Base-by-base conservation (phyloP, 2,888 invertebrate genomes). In the Rhabditophanes sp. region DNA sequence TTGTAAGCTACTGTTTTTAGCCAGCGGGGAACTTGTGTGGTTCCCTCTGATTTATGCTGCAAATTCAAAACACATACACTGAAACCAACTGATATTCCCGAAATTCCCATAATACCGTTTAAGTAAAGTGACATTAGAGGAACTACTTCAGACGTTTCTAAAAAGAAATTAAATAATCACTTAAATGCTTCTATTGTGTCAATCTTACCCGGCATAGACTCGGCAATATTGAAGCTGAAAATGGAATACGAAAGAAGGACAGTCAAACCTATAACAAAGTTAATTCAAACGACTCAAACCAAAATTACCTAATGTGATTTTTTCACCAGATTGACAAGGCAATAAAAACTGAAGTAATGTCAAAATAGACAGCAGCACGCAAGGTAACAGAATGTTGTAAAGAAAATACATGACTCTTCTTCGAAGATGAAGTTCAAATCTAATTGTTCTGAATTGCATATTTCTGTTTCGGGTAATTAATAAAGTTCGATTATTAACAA, bases 191-290 rank as follows among this genome's bases (percentile, higher is more conserved):
- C n/a, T n/a, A n/a, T n/a, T n/a, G n/a, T n/a, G n/a, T n/a, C n/a
- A n/a, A n/a, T n/a, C n/a, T n/a, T n/a, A n/a, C n/a, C n/a, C 4
- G 69, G 69, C 68, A 69, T 69, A 35, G 63, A 68, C 52, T 69
- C 69, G 12, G 68, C 69, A 31, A 69, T 69, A 16, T 69, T 63
- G 39, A 69, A 56, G 65, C 68, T 68, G 46, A 69, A 69, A 19
- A 69, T 69, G 24, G 69, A 69, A 44, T 69, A 69, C 5, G 69
- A 69, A 21, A 69, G 51, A 8, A 70, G 55, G 9, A 69, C 69
- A 3, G 69, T 69, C 24, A 70, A 66, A 5, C 52, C 52, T n/a
- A n/a, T n/a, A n/a, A n/a, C n/a, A n/a, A n/a, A n/a, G n/a, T n/a
- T n/a, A n/a, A n/a, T n/a, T n/a, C n/a, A n/a, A n/a, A n/a, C n/a